Conservation (phyloP, 2,797 vertebrate species). For the Cheirogaleus major region DNA sequence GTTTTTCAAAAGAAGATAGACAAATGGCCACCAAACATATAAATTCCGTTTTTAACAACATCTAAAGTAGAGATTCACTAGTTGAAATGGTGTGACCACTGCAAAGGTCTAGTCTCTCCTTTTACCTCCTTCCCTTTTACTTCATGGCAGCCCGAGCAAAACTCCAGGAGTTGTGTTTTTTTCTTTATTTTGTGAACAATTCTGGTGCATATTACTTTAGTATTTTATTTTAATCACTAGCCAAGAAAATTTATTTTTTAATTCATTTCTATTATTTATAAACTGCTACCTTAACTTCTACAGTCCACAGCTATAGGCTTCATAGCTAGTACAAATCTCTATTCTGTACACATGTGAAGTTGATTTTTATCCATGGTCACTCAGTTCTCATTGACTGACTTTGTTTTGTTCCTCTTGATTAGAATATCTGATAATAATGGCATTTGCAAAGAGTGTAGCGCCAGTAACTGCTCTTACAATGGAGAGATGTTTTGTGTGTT, state of each 20-base stretch:
- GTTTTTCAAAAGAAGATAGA: neutral
- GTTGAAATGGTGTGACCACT: neutral
- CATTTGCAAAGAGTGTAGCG: neutral
- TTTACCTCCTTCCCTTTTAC: neutral
- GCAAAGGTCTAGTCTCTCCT: accelerated
- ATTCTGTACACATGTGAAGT: neutral
- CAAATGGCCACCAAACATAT: neutral
- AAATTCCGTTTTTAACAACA: neutral
- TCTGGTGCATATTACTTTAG: neutral
- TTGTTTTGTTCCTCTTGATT: conserved; percentile 10
- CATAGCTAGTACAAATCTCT: neutral
- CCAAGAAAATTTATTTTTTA: neutral
- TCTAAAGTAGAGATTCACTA: neutral
- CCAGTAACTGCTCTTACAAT: neutral
- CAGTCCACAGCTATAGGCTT: neutral
- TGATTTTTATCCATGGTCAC: conserved; percentile 1
- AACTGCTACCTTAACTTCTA: neutral
- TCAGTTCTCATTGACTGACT: neutral
- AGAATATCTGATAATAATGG: neutral
- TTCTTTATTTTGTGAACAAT: neutral
- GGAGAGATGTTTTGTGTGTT: neutral
- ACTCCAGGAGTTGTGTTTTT: neutral
- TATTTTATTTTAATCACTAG: neutral
- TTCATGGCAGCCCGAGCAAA: neutral
- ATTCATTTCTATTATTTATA: conserved; percentile 3